Evolutionary conservation across 2,888 invertebrate species (phyloP).

Genomic region (Andrena praecox): DNA sequence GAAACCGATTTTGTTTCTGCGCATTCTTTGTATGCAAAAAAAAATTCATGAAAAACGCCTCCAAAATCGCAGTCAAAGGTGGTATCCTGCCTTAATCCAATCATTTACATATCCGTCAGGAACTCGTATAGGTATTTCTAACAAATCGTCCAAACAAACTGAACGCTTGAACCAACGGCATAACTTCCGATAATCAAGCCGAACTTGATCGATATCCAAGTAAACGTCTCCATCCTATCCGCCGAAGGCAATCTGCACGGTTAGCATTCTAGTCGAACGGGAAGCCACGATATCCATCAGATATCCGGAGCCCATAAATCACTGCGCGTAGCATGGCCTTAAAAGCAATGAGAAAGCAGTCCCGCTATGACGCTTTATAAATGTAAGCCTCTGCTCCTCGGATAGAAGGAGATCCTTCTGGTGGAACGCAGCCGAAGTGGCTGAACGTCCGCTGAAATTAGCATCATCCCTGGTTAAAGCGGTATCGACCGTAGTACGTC

Average conservation of each 20-base stretch:
- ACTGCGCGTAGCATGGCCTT: conserved; percentile 20
- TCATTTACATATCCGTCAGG: no score
- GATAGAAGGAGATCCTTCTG: conserved; percentile 31
- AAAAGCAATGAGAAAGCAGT: conserved; percentile 34
- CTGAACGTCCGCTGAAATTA: conserved; percentile 68
- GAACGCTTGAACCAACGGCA: no score
- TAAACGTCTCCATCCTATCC: not conserved
- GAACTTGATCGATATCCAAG: not conserved
- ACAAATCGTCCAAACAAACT: no score
- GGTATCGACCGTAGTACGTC: conserved; percentile 66
- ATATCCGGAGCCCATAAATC: conserved; percentile 47
- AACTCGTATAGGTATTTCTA: no score
- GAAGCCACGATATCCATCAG: conserved; percentile 42
- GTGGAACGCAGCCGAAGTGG: conserved; percentile 40
- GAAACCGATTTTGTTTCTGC: no score
- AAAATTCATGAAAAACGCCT: no score
- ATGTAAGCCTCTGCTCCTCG: conserved; percentile 39
- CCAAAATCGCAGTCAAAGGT: no score
- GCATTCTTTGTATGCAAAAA: no score
- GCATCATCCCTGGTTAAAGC: conserved; percentile 69
- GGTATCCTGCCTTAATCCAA: no score
- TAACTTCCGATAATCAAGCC: not conserved
- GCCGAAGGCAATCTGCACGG: conserved; percentile 7
- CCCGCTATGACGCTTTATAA: conserved; percentile 48
- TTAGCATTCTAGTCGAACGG: conserved; percentile 9